phyloP scores from a whole-genome alignment of 1,140 invertebrate species.

The Pogonomyrmex californicus region DNA sequence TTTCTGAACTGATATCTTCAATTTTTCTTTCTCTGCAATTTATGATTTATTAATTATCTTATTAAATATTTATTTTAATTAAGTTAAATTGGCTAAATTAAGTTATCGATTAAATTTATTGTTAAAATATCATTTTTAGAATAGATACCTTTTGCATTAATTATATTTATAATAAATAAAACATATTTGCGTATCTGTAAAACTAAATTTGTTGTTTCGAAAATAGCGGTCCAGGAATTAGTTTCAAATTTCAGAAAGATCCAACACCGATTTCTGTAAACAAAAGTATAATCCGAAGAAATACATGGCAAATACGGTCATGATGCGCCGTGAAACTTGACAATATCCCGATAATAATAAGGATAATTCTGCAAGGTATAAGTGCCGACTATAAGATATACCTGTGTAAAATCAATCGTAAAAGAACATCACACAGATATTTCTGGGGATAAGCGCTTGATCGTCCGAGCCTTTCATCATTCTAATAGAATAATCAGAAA shows the following conservation, averaged over 20 bases:
- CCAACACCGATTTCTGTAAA: not conserved
- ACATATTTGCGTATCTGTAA: not conserved
- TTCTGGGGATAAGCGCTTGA: not conserved
- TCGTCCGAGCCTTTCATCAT: constrained; percentile 26
- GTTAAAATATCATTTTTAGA: not conserved
- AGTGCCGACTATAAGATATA: not conserved
- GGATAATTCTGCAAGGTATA: not conserved
- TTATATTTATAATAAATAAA: not conserved
- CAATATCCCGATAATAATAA: not conserved
- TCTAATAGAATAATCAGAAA: not conserved
- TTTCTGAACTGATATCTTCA: not conserved
- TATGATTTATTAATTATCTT: not conserved
- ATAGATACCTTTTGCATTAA: not conserved
- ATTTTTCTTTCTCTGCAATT: not conserved
- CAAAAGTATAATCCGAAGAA: not conserved
- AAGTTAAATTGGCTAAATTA: not conserved
- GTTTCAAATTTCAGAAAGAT: not conserved
- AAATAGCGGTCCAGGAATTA: not conserved
- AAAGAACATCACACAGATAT: not conserved
- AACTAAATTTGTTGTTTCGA: not conserved
- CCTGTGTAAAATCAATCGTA: constrained; percentile 1
- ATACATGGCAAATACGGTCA: not conserved
- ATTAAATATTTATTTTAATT: not conserved
- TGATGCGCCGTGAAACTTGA: not conserved
- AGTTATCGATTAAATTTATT: not conserved